phyloP scores from a whole-genome alignment of 2,113 vertebrate genomes.

The Lamprotornis superbus region DNA sequence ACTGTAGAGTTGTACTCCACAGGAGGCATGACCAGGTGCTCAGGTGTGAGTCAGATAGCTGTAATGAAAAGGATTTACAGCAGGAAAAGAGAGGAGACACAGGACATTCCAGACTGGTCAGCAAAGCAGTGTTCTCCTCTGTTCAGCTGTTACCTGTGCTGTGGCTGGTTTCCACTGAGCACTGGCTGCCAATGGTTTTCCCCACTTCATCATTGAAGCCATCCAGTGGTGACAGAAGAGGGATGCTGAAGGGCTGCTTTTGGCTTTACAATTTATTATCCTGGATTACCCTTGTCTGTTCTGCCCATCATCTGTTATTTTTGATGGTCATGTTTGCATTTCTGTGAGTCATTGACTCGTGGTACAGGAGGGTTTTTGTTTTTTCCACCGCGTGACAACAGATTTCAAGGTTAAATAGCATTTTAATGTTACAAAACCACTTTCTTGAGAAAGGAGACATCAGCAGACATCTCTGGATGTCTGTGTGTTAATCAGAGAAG shows the following conservation, averaged over 20 bases:
- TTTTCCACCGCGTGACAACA: not conserved
- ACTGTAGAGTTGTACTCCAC: not conserved
- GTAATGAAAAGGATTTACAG: not conserved
- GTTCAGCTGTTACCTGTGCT: not conserved
- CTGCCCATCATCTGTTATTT: not conserved
- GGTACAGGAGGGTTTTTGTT: not conserved
- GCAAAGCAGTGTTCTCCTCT: not conserved
- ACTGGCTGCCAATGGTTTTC: not conserved
- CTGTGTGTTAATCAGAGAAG: not conserved
- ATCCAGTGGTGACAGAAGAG: not conserved
- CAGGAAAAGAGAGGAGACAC: not conserved
- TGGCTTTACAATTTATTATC: not conserved
- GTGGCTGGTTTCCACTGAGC: not conserved
- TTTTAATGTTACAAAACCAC: not conserved
- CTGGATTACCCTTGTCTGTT: not conserved
- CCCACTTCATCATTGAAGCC: not conserved
- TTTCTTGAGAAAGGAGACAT: not conserved
- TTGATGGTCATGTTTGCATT: not conserved
- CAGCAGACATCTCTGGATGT: not conserved
- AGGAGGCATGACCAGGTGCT: not conserved
- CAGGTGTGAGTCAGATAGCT: not conserved
- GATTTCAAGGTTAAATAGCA: not conserved
- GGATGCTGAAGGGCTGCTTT: rapidly evolving
- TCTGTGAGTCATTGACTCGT: not conserved
- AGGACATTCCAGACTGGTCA: not conserved